Evolutionary conservation across 2,797 vertebrate genomes (phyloP).

Genomic region (Dromococcyx pavoninus): DNA sequence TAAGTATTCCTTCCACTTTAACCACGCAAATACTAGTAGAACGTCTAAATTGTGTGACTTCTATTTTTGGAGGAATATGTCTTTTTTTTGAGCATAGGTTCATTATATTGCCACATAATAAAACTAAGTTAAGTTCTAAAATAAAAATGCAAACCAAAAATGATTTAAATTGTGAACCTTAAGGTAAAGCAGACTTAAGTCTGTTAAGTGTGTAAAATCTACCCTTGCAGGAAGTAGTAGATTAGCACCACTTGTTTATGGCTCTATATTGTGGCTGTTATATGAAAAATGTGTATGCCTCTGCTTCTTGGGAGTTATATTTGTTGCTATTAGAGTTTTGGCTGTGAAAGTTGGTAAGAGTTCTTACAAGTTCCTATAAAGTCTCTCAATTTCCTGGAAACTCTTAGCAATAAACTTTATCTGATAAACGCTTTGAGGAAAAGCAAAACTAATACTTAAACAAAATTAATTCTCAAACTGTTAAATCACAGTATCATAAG

Average conservation of each 20-base stretch:
- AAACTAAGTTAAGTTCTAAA: not conserved
- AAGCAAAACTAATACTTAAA: not conserved
- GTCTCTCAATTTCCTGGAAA: not conserved
- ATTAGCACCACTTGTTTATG: not conserved
- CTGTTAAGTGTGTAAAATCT: not conserved
- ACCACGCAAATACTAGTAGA: too few relatives aligned
- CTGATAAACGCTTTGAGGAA: not conserved
- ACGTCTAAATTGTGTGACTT: not conserved
- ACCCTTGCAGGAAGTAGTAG: not conserved
- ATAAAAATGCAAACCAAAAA: not conserved
- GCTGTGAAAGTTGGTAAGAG: not conserved
- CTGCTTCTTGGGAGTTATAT: not conserved
- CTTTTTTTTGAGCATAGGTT: not conserved
- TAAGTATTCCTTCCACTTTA: not conserved
- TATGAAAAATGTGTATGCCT: not conserved
- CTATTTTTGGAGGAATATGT: not conserved
- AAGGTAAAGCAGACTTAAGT: not conserved
- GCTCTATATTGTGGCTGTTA: accelerated
- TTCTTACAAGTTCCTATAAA: accelerated
- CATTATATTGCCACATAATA: not conserved
- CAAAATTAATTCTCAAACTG: not conserved
- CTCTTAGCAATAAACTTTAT: not conserved
- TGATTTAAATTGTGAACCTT: not conserved
- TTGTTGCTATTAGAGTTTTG: not conserved
- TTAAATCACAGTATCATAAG: too few relatives aligned